Evolutionary conservation across 2,888 invertebrate species (phyloP).

Genomic region (Dolichopus griseipennis): DNA sequence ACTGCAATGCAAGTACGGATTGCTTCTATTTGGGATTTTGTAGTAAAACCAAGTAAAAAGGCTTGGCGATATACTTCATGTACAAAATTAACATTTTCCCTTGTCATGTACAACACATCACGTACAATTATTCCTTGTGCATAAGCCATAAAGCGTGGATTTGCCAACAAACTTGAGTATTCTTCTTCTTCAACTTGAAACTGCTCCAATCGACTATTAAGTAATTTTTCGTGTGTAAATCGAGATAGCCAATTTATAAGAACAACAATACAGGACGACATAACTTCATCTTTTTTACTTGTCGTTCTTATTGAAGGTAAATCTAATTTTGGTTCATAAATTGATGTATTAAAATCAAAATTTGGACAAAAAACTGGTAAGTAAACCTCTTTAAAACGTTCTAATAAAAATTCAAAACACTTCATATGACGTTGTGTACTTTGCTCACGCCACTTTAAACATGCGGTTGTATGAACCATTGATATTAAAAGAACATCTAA

Average conservation of each 20-base stretch:
- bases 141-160: conserved; percentile 31
- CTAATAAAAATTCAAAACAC: conserved; percentile 83
- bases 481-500: conserved; percentile 80
- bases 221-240: conserved; percentile 62
- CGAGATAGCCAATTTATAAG: conserved; percentile 84
- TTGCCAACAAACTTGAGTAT: conserved; percentile 29
- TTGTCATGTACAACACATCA: conserved; percentile 75
- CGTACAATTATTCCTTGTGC: conserved; percentile 58
- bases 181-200: conserved; percentile 40
- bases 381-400: conserved; percentile 84
- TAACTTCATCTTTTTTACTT: conserved; percentile 58
- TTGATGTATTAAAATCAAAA: conserved; percentile 67
- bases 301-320: conserved; percentile 57
- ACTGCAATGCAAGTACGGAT: conserved; percentile 82
- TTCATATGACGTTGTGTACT: conserved; percentile 66
- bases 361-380: conserved; percentile 83
- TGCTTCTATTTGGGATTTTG: conserved; percentile 67
- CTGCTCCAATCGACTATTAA: conserved; percentile 36
- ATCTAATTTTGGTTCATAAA: conserved; percentile 77
- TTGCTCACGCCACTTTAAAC: conserved; percentile 84
- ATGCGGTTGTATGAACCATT: conserved; percentile 84
- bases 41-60: conserved; percentile 72
- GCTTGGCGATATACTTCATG: conserved; percentile 92
- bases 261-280: conserved; percentile 63
- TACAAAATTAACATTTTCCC: conserved; percentile 89